These are phyloP conservation scores for Piaya cayana DNA, from an alignment of 2,113 vertebrate species.

Conservation along the genomic window DNA sequence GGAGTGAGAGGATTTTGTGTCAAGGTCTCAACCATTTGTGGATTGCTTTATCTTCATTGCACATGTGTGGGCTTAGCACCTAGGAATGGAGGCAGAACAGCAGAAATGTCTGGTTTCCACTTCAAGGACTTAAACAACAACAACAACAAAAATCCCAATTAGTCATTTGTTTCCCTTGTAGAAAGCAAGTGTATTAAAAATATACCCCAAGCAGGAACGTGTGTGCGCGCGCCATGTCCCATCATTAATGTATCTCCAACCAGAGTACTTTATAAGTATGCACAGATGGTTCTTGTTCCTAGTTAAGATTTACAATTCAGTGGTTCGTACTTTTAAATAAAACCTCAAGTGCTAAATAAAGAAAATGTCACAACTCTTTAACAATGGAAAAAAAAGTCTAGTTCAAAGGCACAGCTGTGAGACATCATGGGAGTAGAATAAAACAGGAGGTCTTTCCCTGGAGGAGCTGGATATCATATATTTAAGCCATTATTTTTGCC, in stretches of 20 bases:
- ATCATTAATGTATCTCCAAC: not conserved
- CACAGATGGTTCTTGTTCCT: conserved; percentile 33
- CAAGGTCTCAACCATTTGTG: not conserved
- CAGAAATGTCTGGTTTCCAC: not conserved
- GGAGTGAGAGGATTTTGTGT: not conserved
- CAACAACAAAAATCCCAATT: not conserved
- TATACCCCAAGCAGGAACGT: not conserved
- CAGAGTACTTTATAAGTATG: not conserved
- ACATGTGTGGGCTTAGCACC: not conserved
- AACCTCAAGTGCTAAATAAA: conserved; percentile 32
- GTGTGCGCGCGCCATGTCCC: not conserved
- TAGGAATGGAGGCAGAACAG: not conserved
- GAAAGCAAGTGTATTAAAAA: not conserved
- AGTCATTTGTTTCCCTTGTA: not conserved
- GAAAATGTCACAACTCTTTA: conserved; percentile 18
- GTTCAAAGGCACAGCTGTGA: conserved; percentile 33
- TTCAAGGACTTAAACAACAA: not conserved
- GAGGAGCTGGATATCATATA: not conserved
- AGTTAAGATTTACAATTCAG: conserved; percentile 22
- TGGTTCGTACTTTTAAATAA: conserved; percentile 29
- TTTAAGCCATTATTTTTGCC: not conserved
- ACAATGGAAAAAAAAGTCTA: not conserved
- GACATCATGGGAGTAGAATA: not conserved
- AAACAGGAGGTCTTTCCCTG: not conserved
- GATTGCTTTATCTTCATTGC: not conserved